A percentile compares a stretch with the other conserved stretches of the same genome.
phyloP scores from a whole-genome alignment of 2,113 vertebrate genomes.

The Carassius carassius region DNA sequence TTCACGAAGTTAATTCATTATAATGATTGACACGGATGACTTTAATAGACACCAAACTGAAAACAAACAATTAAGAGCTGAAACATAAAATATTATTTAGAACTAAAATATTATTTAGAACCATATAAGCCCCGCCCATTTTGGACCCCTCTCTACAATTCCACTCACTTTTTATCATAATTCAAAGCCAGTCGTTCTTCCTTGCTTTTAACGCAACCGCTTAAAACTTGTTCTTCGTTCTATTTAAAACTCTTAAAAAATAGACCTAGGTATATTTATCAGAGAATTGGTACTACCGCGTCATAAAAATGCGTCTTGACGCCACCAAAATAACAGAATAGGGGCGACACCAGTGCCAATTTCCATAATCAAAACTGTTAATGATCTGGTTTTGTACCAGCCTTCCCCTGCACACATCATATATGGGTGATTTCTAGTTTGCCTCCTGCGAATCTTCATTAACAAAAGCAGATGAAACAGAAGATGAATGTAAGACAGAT shows the following conservation, averaged over 20 bases:
- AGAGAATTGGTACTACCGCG: neutral
- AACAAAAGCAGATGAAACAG: neutral
- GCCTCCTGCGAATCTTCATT: neutral
- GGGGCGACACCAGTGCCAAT: neutral
- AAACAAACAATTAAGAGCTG: neutral
- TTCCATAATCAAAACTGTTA: neutral
- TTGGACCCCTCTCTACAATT: neutral
- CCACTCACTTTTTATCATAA: neutral
- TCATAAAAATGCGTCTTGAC: conserved; percentile 1
- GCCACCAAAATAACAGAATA: neutral
- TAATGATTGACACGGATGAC: neutral
- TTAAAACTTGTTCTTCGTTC: neutral
- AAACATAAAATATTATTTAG: neutral
- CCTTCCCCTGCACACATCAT: neutral
- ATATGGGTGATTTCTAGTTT: neutral
- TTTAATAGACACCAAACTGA: neutral
- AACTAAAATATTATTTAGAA: neutral
- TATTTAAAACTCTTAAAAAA: neutral
- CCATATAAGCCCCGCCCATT: neutral
- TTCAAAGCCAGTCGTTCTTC: too few species aligned
- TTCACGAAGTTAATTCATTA: neutral
- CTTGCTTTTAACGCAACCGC: neutral
- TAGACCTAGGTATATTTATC: neutral
- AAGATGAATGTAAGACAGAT: neutral
- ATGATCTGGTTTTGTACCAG: neutral